These are phyloP conservation scores for Lordiphosa fenestrarum DNA, from an alignment of 2,888 invertebrate genomes.

Conservation along the genomic window DNA sequence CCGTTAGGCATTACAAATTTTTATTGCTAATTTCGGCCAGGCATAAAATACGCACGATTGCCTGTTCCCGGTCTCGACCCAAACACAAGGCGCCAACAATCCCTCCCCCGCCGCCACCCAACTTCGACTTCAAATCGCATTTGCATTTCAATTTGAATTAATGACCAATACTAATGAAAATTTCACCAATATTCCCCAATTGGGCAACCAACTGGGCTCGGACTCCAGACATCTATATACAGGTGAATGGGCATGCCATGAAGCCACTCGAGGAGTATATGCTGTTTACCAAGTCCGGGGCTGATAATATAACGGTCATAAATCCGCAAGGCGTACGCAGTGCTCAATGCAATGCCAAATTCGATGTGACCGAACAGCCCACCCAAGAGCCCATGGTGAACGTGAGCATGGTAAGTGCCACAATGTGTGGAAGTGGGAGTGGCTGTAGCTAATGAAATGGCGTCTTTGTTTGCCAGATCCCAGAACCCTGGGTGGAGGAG, in stretches of 20 bases:
- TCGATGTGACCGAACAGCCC: conserved; percentile 84
- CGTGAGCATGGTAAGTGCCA: conserved; percentile 82
- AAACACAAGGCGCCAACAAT: conserved; percentile 1
- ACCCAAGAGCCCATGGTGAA: conserved; percentile 83
- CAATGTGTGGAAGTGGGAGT: conserved; percentile 16
- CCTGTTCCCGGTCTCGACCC: conserved; percentile 1
- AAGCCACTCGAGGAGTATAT: conserved; percentile 95
- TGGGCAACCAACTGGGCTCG: conserved; percentile 20
- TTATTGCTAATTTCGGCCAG: conserved; percentile 67
- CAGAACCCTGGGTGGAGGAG: conserved; percentile 87
- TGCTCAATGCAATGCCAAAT: conserved; percentile 91
- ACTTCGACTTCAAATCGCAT: conserved; percentile 45
- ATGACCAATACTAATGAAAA: conserved; percentile 73
- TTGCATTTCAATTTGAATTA: conserved; percentile 74
- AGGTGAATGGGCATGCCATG: conserved; percentile 90
- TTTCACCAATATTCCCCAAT: conserved; percentile 42
- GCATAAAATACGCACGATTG: conserved; percentile 68
- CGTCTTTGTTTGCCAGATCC: conserved; percentile 43
- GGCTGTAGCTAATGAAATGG: conserved; percentile 51
- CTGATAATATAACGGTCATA: conserved; percentile 92
- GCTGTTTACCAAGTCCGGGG: conserved; percentile 92
- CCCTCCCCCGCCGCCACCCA: conserved; percentile 10
- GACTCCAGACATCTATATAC: conserved; percentile 88
- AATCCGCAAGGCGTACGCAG: conserved; percentile 92
- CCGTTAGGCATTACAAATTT: conserved; percentile 58